Base-by-base conservation (phyloP, 2,888 invertebrate genomes). In the Xylota sylvarum region DNA sequence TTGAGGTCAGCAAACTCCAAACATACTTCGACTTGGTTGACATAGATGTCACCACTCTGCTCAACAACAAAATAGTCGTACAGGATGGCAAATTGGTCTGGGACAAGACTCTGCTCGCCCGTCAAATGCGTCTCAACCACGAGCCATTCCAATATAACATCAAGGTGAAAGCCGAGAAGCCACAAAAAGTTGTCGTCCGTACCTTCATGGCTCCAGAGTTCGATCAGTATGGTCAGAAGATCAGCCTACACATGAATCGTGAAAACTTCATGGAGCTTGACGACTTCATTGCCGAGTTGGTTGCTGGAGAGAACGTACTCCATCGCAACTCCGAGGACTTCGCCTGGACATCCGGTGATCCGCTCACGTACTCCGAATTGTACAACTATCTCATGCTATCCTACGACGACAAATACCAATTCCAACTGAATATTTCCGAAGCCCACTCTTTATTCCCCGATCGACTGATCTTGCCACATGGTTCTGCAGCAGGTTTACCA, bases 11-110 rank as follows among this genome's bases (percentile, higher is more conserved):
- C 90, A 94, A 95, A 84, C 93, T 96, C 12, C 91, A 94, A n/a
- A 96, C 96, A 10, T 96, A 94, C 93, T 95, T 95, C 89, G 96
- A 96, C 88, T 93, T 95, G 89, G 95, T 94, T 89, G 93, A 95
- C 72, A 93, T 95, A 89, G 95, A 95, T 88, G 94, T 95, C 88
- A 95, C 94, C 88, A 95, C 95, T 89, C 94, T 87, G 93, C 95
- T 67, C 90, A 93, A 93, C 43, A 94, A 94, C 89, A 89, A 93
- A 30, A 93, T 93, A 89, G 93, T 93, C 89, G 92, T 93, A 35
- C 92, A 89, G 40, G 93, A 93, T 60, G 93, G 89, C 46, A 83
- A 89, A 74, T 90, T 89, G 73, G 89, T 90, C 6, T 90, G 90
- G 90, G 90, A 90, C 86, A 91, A 90, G 88, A 90, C 91, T 6